Percentiles rank a stretch among this genome's conserved stretches.
These are phyloP conservation scores for Rotaria sp. DNA, from an alignment of 2,888 invertebrate genomes.

Conservation along the genomic window DNA sequence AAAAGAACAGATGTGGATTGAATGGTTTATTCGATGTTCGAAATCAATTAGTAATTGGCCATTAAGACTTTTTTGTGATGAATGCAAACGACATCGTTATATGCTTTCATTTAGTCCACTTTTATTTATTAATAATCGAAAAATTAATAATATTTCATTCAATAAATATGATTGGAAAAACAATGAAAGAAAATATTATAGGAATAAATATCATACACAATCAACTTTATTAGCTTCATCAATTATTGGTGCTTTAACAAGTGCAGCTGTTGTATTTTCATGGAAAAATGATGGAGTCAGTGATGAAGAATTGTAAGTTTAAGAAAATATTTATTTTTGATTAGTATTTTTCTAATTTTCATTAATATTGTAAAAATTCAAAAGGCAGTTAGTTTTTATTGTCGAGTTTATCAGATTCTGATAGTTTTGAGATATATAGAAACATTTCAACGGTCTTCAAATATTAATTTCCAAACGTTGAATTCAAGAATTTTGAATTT, in stretches of 20 bases:
- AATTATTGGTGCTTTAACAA: background rate
- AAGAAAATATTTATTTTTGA: background rate
- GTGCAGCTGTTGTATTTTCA: background rate
- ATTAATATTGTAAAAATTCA: no score
- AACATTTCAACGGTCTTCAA: no score
- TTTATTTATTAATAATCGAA: background rate
- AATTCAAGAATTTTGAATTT: no score
- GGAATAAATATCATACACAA: background rate
- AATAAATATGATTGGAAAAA: background rate
- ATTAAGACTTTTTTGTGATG: background rate
- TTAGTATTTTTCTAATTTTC: no score
- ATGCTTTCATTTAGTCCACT: background rate
- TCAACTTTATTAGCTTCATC: background rate
- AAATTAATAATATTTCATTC: background rate
- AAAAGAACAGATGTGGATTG: background rate
- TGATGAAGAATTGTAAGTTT: background rate
- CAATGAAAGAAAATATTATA: background rate
- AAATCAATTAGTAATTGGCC: background rate
- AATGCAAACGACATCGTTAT: background rate
- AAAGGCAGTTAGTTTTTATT: no score
- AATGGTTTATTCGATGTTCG: background rate
- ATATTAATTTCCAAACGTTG: no score
- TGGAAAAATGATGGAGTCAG: background rate
- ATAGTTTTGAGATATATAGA: no score
- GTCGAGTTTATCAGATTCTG: no score